phyloP scores from a whole-genome alignment of 2,113 vertebrate genomes.

The zebrafish (Danio rerio) region GRCz12tu NC_133195.1:34272001-34272500 shows the following conservation, averaged over 20 bases:
- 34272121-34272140: slow-evolving; percentile 90
- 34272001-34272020: no score
- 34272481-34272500: slow-evolving; percentile 11
- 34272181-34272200: slow-evolving; percentile 98
- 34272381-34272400: slow-evolving; percentile 28
- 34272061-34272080: no score
- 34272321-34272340: background rate
- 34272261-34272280: background rate
- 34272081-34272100: background rate
- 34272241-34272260: slow-evolving; percentile 22
- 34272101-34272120: slow-evolving; percentile 89
- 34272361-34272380: slow-evolving; percentile 28
- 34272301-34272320: background rate
- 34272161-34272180: slow-evolving; percentile 92
- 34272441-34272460: slow-evolving; percentile 34
- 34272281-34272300: background rate
- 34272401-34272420: slow-evolving; percentile 20
- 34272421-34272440: background rate
- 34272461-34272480: slow-evolving; percentile 5
- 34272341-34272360: slow-evolving; percentile 8
- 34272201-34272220: slow-evolving; percentile 95
- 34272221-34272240: slow-evolving; percentile 95
- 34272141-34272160: slow-evolving; percentile 96
- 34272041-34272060: no score
- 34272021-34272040: no score